Base-by-base conservation (phyloP, 2,888 invertebrate genomes). In the Cremastobaeus sp. region DNA sequence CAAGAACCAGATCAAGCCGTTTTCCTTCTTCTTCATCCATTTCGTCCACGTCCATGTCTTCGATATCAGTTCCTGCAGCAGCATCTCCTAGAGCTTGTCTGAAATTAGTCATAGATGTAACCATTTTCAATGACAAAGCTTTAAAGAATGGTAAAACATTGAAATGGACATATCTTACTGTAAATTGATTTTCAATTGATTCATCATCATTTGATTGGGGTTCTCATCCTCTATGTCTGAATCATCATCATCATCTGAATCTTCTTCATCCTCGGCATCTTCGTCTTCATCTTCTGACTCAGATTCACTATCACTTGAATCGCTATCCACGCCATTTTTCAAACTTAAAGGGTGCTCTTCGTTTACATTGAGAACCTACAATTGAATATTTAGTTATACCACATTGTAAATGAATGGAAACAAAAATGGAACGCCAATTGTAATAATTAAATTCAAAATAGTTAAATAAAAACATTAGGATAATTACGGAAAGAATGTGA, bases 21-120 rank as follows among this genome's bases (percentile, higher is more conserved):
- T 91, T 91, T 8, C 94, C 95, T 84, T 95, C 93, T 72, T 92
- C 92, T 80, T 95, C 95, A 75, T 91, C 91, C 80, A 96, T 91
- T 80, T 94, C 91, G 82, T 94, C 93, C 1, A 94, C 90, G 83
- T 95, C 93, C 21, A 94, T 88, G 73, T 93, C 93, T 79, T 92
- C 93, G 39, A 91, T 89, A 66, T 93, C 93, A 1, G 91, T 90
- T 78, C 90, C 91, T 45, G 85, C 88, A 1, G 89, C 90, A 17
- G 91, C 90, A 28, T 89, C 89, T 0, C 91, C 93, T 4, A 95
- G 88, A 0, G 93, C 95, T 81, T 92, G 90, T 66, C 71, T 75
- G 9, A 3, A 17, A 17, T 39, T 39, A 17, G n/a, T n/a, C n/a
- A n/a, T n/a, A n/a, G n/a, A n/a, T n/a, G n/a, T n/a, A n/a, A n/a